A percentile compares a stretch with the other conserved stretches of the same genome.
These are phyloP conservation scores for Drepana arcuata DNA, from an alignment of 1,140 invertebrate genomes.

Conservation along the genomic window DNA sequence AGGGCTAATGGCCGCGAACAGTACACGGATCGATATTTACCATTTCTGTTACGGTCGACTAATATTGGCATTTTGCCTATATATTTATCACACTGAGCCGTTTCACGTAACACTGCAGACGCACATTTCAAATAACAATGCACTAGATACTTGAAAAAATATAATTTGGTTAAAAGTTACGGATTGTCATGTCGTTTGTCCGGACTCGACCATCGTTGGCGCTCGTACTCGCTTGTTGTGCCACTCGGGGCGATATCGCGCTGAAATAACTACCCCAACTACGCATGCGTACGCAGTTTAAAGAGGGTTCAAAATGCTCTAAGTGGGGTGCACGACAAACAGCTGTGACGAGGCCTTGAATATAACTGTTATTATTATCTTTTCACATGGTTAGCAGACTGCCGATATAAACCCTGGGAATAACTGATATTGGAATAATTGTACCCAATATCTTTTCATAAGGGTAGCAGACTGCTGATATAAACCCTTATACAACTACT, in stretches of 20 bases:
- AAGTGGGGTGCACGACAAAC: constrained; percentile 42
- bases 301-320: constrained; percentile 46
- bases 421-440: too few relatives aligned
- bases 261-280: constrained; percentile 38
- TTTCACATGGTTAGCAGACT: too few relatives aligned
- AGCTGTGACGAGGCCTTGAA: constrained; percentile 35
- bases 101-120: constrained; percentile 42
- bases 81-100: constrained; percentile 14
- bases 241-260: constrained; percentile 32
- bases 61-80: constrained; percentile 50
- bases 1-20: constrained; percentile 43
- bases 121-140: constrained; percentile 49
- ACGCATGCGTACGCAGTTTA: constrained; percentile 58
- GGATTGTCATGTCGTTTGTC: constrained; percentile 25
- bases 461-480: too few relatives aligned
- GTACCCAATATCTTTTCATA: too few relatives aligned
- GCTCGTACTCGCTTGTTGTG: constrained; percentile 33
- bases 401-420: too few relatives aligned
- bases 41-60: constrained; percentile 51
- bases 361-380: not conserved
- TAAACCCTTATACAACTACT: too few relatives aligned
- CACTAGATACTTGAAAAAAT: too few relatives aligned
- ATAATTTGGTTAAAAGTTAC: too few relatives aligned
- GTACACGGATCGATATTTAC: constrained; percentile 61
- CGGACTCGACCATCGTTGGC: constrained; percentile 40